These are phyloP conservation scores for Ctenodactylus gundi DNA, from an alignment of 2,113 vertebrate species.

Conservation along the genomic window DNA sequence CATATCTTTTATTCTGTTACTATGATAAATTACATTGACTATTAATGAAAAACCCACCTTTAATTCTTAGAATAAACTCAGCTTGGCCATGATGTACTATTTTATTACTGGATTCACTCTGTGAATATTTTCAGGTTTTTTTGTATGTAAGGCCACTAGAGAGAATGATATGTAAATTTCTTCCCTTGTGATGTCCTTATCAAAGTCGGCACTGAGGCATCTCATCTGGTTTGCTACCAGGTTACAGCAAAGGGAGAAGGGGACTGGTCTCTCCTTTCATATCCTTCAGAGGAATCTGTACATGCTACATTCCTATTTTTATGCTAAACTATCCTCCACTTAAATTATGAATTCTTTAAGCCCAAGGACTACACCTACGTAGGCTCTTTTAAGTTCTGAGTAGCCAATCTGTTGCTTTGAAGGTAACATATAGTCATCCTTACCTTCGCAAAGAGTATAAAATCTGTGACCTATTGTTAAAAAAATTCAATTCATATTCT, in stretches of 20 bases:
- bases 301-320: conserved; percentile 23
- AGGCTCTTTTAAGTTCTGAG: not conserved
- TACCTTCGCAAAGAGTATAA: not conserved
- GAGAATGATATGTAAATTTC: not conserved
- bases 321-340: not conserved
- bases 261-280: not conserved
- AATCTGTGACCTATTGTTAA: not conserved
- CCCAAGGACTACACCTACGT: not conserved
- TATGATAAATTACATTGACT: not conserved
- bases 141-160: not conserved
- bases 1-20: not conserved
- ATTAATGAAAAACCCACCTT: not conserved
- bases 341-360: not conserved
- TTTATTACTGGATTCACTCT: not conserved
- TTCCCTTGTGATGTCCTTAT: conserved; percentile 1
- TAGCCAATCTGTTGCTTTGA: not conserved
- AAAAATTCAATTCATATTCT: conserved; percentile 4
- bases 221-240: not conserved
- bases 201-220: not conserved
- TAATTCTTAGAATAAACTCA: not conserved
- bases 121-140: not conserved
- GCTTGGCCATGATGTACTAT: not conserved
- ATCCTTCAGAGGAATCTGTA: not conserved
- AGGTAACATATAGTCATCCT: not conserved
- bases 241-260: not conserved